Conservation (phyloP, 2,113 vertebrate genomes). For the Leiothrix lutea region DNA sequence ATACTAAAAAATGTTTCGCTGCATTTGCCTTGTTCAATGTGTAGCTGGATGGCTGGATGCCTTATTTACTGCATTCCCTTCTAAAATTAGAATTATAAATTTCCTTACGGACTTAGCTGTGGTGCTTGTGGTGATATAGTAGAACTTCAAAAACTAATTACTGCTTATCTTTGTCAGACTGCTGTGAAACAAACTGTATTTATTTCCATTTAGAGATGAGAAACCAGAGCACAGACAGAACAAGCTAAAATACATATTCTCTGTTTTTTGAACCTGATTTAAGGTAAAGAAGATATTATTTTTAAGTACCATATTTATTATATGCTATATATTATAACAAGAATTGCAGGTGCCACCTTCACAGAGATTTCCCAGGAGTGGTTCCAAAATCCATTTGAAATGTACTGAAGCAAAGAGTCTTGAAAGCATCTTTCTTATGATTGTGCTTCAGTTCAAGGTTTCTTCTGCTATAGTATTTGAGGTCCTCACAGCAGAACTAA, state of each 20-base stretch:
- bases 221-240: neutral
- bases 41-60: neutral
- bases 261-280: neutral
- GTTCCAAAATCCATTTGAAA: neutral
- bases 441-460: neutral
- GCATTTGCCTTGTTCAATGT: neutral
- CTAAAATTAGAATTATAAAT: neutral
- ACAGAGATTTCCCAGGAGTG: neutral
- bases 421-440: neutral
- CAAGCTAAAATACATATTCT: neutral
- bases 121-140: neutral
- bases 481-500: neutral
- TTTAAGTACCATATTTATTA: neutral
- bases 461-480: neutral
- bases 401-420: neutral
- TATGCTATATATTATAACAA: neutral
- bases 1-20: neutral
- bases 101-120: neutral
- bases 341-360: neutral
- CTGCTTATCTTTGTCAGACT: neutral
- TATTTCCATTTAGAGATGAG: neutral
- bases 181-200: neutral
- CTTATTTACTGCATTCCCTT: neutral
- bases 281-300: neutral
- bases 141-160: neutral